A percentile compares a stretch with the other conserved stretches of the same genome.
Conservation (phyloP, 2,797 vertebrate genomes). For the Spinus pinus region DNA sequence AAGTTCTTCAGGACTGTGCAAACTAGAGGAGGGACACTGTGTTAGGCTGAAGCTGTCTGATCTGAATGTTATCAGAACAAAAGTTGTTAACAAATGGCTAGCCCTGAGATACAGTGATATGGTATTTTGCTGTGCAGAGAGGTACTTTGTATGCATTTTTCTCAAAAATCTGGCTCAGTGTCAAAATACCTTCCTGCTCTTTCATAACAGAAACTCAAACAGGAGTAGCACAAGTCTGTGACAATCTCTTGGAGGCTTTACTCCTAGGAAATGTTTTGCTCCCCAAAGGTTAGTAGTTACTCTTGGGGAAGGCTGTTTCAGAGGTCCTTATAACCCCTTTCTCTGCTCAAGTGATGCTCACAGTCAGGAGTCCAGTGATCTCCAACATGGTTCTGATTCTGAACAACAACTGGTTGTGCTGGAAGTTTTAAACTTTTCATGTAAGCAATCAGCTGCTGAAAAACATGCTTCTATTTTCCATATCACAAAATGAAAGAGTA, state of each 20-base stretch:
- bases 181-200: background rate
- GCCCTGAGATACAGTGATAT: background rate
- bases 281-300: background rate
- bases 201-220: background rate
- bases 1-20: background rate
- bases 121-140: background rate
- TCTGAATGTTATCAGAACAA: background rate
- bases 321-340: background rate
- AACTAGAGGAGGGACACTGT: background rate
- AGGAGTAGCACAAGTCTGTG: background rate
- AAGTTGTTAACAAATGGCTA: background rate
- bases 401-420: background rate
- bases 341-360: background rate
- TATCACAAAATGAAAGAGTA: background rate
- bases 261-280: background rate
- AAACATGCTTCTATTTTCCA: constrained; percentile 34
- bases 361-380: background rate
- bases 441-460: constrained; percentile 16
- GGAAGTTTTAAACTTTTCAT: background rate
- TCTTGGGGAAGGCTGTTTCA: background rate
- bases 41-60: background rate
- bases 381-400: background rate
- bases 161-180: background rate
- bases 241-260: background rate
- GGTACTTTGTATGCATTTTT: background rate